Evolutionary conservation across 1,140 invertebrate species (phyloP).

Genomic region (Diplogasteroides magnus): DNA sequence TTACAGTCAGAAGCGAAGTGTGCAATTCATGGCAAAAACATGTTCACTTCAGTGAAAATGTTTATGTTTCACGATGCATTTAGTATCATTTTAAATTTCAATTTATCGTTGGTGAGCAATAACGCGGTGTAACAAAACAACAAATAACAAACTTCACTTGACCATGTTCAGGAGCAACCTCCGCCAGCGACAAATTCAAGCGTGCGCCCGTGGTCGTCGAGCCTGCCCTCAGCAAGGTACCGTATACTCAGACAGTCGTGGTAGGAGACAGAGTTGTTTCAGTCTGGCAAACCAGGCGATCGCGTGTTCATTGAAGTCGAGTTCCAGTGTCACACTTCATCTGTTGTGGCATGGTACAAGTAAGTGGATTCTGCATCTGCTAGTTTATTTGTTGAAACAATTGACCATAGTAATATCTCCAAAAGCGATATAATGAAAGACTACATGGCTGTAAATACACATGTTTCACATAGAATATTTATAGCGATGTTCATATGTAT

Average conservation of each 20-base stretch:
- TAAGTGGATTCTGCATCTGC: conserved; percentile 15
- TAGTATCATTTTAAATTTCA: too few relatives aligned
- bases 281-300: conserved; percentile 39
- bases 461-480: too few relatives aligned
- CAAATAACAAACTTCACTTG: too few relatives aligned
- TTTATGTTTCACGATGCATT: too few relatives aligned
- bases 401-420: not conserved
- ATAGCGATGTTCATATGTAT: too few relatives aligned
- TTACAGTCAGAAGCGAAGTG: too few relatives aligned
- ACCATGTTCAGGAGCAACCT: too few relatives aligned
- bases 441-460: not conserved
- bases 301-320: conserved; percentile 43
- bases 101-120: too few relatives aligned
- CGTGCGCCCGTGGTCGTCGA: conserved; percentile 43
- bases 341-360: conserved; percentile 53
- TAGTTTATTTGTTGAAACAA: conserved; percentile 19
- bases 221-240: conserved; percentile 37
- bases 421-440: not conserved
- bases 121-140: too few relatives aligned
- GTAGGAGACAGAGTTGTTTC: not conserved
- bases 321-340: conserved; percentile 49
- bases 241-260: not conserved
- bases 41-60: too few relatives aligned
- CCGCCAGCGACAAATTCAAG: conserved; percentile 30
- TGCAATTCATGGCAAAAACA: too few relatives aligned